Percentiles rank a stretch among this genome's conserved stretches.
phyloP scores from a whole-genome alignment of 2,888 invertebrate species.

The Pogonocherus hispidulus region DNA sequence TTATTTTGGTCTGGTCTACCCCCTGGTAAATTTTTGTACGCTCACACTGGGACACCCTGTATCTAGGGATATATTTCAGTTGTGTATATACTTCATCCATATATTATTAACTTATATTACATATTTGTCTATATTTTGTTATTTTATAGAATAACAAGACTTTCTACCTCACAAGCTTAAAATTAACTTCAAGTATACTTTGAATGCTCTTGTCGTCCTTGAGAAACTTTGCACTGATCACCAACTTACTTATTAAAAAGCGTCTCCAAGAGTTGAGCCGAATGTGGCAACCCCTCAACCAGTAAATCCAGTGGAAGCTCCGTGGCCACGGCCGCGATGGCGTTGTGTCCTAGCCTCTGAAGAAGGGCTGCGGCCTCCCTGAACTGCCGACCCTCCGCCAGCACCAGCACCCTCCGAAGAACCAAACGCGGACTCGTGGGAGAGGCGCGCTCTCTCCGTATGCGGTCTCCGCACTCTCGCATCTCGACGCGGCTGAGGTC shows the following conservation, averaged over 20 bases:
- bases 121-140: too few relatives aligned
- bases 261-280: constrained; percentile 88
- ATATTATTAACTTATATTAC: too few relatives aligned
- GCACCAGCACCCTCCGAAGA: constrained; percentile 79
- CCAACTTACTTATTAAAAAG: constrained; percentile 77
- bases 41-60: too few relatives aligned
- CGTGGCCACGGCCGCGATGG: constrained; percentile 80
- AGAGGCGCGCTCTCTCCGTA: constrained; percentile 75
- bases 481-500: constrained; percentile 66
- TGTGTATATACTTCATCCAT: too few relatives aligned
- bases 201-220: too few relatives aligned
- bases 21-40: too few relatives aligned
- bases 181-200: too few relatives aligned
- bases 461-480: constrained; percentile 82
- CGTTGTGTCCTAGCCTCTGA: constrained; percentile 83
- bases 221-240: background rate
- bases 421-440: constrained; percentile 79
- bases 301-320: constrained; percentile 90
- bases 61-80: too few relatives aligned
- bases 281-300: constrained; percentile 91
- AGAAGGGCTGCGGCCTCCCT: constrained; percentile 91
- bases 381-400: constrained; percentile 91
- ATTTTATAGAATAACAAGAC: too few relatives aligned
- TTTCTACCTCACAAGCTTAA: too few relatives aligned
- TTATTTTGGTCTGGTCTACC: too few relatives aligned